A percentile compares a stretch with the other conserved stretches of the same genome.
Evolutionary conservation across 2,113 vertebrate species (phyloP).

Genomic region (Opisthocomus hoazin): DNA sequence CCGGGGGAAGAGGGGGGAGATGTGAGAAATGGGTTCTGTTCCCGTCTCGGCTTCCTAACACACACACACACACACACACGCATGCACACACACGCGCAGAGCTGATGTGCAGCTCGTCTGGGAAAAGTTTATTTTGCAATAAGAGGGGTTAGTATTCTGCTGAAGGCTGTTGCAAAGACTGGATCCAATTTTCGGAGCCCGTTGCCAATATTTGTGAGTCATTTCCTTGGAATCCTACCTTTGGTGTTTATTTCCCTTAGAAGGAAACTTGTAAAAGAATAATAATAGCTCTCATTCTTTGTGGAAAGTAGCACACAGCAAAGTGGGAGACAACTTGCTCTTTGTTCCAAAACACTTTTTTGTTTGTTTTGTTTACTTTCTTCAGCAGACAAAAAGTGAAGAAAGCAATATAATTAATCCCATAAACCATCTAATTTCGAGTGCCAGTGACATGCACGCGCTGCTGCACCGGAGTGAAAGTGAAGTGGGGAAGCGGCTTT

Average conservation of each 20-base stretch:
- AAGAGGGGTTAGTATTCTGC: conserved; percentile 38
- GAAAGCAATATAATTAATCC: conserved; percentile 14
- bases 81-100: neutral
- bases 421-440: conserved; percentile 8
- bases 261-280: conserved; percentile 84
- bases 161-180: conserved; percentile 59
- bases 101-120: conserved; percentile 31
- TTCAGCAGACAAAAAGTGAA: neutral
- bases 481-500: neutral
- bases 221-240: conserved; percentile 88
- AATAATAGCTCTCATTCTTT: conserved; percentile 69
- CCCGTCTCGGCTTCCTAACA: neutral
- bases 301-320: conserved; percentile 53
- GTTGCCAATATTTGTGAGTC: conserved; percentile 84
- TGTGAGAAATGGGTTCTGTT: neutral
- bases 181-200: conserved; percentile 70
- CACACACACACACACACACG: neutral
- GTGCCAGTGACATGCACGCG: neutral
- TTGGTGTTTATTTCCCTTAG: conserved; percentile 86
- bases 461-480: neutral
- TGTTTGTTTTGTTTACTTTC: conserved; percentile 68
- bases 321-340: conserved; percentile 65
- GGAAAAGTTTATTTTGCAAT: conserved; percentile 62
- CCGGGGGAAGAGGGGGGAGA: conserved; percentile 1
- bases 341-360: conserved; percentile 72